Evolutionary conservation across 2,888 invertebrate species (phyloP).

Genomic region (Achlya flavicornis): DNA sequence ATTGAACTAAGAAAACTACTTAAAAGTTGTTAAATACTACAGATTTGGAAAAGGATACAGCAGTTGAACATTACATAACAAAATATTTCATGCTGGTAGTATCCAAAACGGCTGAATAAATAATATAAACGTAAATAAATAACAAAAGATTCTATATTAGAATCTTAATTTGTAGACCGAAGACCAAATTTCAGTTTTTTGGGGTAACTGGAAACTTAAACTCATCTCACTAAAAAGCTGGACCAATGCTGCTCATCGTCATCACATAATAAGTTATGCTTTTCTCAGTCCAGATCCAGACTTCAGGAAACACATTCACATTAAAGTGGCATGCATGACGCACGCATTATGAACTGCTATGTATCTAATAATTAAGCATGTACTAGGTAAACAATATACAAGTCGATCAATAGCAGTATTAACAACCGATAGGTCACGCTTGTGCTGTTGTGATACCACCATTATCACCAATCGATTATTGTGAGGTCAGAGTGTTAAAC

Average conservation of each 20-base stretch:
- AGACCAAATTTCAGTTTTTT: too few relatives aligned
- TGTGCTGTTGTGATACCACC: constrained; percentile 12
- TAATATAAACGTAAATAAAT: too few relatives aligned
- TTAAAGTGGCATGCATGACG: neutral
- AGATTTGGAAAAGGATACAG: neutral
- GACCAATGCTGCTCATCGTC: too few relatives aligned
- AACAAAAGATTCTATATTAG: too few relatives aligned
- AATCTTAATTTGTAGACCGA: too few relatives aligned
- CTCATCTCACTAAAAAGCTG: too few relatives aligned
- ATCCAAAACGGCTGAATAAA: too few relatives aligned
- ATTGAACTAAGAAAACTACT: neutral
- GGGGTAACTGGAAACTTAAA: too few relatives aligned
- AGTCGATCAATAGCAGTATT: constrained; percentile 8
- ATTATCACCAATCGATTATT: constrained; percentile 19
- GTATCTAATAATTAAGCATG: neutral
- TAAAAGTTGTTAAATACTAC: neutral
- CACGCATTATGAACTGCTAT: constrained; percentile 1
- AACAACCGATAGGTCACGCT: constrained; percentile 9
- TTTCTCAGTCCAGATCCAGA: neutral
- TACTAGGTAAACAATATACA: neutral
- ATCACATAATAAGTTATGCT: neutral
- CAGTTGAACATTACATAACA: neutral
- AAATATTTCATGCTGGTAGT: neutral
- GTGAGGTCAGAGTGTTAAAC: constrained; percentile 26
- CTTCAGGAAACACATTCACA: neutral